Conservation (phyloP, 2,797 vertebrate species). For the Megalops cyprinoides region DNA sequence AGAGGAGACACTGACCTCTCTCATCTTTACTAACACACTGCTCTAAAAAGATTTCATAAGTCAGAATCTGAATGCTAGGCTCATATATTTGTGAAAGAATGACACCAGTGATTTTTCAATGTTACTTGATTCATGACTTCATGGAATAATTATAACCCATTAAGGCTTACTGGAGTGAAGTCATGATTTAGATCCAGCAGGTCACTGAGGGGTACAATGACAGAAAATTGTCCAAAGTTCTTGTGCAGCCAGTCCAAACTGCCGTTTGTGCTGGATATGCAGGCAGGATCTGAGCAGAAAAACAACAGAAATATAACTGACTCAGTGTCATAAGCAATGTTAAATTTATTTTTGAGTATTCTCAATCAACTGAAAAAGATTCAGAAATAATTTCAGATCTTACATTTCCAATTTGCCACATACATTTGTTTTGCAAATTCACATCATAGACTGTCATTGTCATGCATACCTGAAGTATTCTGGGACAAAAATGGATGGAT, state of each 20-base stretch:
- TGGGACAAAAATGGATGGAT: constrained; percentile 37
- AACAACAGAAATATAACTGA: not conserved
- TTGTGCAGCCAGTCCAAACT: constrained; percentile 23
- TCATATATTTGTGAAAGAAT: not conserved
- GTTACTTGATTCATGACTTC: not conserved
- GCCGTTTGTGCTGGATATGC: constrained; percentile 19
- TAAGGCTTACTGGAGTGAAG: constrained; percentile 15
- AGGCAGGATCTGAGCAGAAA: constrained; percentile 27
- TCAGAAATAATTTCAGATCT: not conserved
- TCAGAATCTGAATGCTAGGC: not conserved
- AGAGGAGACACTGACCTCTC: not conserved
- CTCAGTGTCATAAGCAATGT: not conserved
- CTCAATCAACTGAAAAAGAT: not conserved
- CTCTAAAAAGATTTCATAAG: not conserved
- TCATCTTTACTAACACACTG: not conserved
- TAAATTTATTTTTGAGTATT: not conserved
- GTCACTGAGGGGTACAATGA: not conserved
- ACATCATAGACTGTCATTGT: not conserved
- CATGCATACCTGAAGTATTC: constrained; percentile 33
- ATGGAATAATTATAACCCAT: not conserved
- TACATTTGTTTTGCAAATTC: not conserved
- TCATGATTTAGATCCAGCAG: not conserved
- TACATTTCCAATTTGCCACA: not conserved
- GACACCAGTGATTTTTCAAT: not conserved
- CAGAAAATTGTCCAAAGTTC: constrained; percentile 26